Evolutionary conservation across 1,140 invertebrate genomes (phyloP), one percentile per base, ranked within the genome.

Genomic region (Rhizoglyphus robini): DNA sequence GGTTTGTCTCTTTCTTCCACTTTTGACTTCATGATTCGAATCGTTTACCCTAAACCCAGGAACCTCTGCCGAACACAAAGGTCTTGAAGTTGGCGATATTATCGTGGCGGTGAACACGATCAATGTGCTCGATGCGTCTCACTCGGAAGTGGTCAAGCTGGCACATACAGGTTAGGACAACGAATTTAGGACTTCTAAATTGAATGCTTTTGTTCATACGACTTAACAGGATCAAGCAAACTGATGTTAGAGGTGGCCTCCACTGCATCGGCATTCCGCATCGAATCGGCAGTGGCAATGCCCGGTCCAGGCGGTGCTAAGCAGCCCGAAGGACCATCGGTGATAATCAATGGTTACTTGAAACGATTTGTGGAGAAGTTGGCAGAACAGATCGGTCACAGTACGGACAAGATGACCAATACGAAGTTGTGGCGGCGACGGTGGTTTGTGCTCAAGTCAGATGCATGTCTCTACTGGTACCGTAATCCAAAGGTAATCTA

Each of bases 391-490:
- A 18, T 4, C 20, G 29, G 25, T 36, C 48, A n/a, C 27, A 18
- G 18, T 15, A 48, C 11, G 15, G 41, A 63, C 20, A 32, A 36
- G 13, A 47, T 47, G 30, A 32, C 66, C 30, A 67, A 59, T 59
- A 29, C 58, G 63, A 67, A 58, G 23, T 38, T 64, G 65, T 96
- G 93, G 93, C 85, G 88, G 58, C 80, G 86, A 54, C 79, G 92
- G 54, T 96, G 88, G 88, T 95, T 95, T 76, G 84, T 87, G 48
- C 78, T 97, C 32, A 86, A 91, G 67, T 82, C 85, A 51, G 90
- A 96, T 76, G 88, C 91, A 76, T 94, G 90, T 77, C 80, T 97
- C 49, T 96, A 96, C 77, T 95, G 90, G 77, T 97, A 93, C 76
- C 96, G 93, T 80, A 86, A 84, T 72, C 86, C 92, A 65, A 71